phyloP scores from a whole-genome alignment of 2,113 vertebrate species.

The Esox niger region DNA sequence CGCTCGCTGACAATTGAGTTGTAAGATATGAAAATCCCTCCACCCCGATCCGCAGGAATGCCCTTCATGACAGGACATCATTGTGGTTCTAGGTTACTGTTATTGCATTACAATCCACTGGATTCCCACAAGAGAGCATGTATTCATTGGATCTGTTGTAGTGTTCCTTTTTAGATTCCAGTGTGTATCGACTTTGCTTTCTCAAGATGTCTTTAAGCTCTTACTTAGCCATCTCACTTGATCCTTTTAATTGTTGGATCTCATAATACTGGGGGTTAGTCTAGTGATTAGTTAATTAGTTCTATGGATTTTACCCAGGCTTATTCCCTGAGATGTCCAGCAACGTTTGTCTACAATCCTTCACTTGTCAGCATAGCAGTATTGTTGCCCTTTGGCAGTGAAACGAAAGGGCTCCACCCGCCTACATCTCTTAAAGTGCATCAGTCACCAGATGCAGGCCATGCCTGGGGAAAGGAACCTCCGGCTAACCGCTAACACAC shows the following conservation, averaged over 20 bases:
- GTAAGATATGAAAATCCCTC: too few species aligned
- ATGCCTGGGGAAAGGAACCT: slow-evolving; percentile 14
- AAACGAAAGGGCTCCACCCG: background rate
- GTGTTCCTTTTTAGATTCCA: background rate
- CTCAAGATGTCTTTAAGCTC: background rate
- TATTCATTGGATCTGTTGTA: background rate
- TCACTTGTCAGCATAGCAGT: background rate
- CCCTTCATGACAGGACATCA: too few species aligned
- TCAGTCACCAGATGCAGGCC: background rate
- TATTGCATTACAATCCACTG: too few species aligned
- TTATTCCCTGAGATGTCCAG: background rate
- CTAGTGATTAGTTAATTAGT: background rate
- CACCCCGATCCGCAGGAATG: too few species aligned
- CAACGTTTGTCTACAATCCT: background rate
- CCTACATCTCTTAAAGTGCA: background rate
- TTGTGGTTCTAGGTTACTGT: too few species aligned
- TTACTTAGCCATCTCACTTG: slow-evolving; percentile 1
- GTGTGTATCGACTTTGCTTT: background rate
- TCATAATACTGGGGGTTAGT: background rate
- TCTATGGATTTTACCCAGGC: background rate
- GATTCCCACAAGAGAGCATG: too few species aligned
- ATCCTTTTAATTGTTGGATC: background rate
- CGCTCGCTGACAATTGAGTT: too few species aligned
- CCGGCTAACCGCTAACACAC: slow-evolving; percentile 34
- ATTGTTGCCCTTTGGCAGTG: background rate